Evolutionary conservation across 1,140 invertebrate species (phyloP), one percentile per base, ranked within the genome.

Genomic region (Diachasmimorpha longicaudata): DNA sequence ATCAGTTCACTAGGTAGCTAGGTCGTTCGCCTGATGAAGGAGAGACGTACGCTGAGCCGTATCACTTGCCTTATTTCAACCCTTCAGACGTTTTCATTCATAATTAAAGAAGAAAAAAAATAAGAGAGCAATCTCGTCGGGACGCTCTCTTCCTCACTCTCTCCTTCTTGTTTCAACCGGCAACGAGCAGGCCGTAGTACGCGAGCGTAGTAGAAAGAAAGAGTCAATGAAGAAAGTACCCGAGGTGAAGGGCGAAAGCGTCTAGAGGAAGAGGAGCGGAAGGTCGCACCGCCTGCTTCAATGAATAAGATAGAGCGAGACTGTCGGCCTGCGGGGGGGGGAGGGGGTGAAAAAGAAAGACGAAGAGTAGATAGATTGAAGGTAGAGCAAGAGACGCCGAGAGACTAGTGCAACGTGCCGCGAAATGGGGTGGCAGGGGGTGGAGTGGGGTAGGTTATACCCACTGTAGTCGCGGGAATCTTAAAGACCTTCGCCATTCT

Each of bases 211-310:
- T 87, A 83, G 82, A 86, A 88, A 88, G 87, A 89, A 89, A 88
- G 87, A 87, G 86, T 89, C 86, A 89, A 89, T 89, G 88, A 87
- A 89, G 87, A 88, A 89, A 87, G 83, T 86, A 72, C 77, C 71
- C 70, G 70, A 78, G 81, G 71, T 75, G 58, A 68, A 69, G 36
- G 44, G 71, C 42, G 74, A 77, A 66, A 58, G 46, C 42, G 76
- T 74, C 74, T 78, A 81, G 78, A 79, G 81, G 80, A 78, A 80
- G 70, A 48, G 77, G 78, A 42, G 11, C 16, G 36, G 74, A 44
- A 66, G 70, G 70, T 72, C 70, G 70, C 25, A 37, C 36, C 31
- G n/a, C 25, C 68, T 72, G 55, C 78, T 85, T 89, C 87, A 89
- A 89, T 89, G 88, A 89, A 88, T 88, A 85, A 86, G 84, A 84